These are phyloP conservation scores for Taxidea taxus DNA, from an alignment of 2,113 vertebrate species.

Conservation along the genomic window DNA sequence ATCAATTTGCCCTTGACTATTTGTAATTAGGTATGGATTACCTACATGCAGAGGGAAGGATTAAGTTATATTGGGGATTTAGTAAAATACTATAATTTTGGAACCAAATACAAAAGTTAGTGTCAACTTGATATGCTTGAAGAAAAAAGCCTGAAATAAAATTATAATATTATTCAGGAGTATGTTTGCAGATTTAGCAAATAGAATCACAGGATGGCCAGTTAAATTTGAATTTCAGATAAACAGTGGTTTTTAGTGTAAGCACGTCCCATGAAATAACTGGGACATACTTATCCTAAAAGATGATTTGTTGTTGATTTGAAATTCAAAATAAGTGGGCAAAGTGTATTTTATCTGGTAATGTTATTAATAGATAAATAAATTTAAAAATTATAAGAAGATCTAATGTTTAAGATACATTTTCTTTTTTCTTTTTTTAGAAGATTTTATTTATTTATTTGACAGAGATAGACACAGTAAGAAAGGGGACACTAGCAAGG, in stretches of 20 bases:
- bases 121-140: not conserved
- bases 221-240: constrained; percentile 27
- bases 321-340: not conserved
- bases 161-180: not conserved
- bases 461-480: too few relatives aligned
- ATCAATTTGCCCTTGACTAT: not conserved
- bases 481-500: too few relatives aligned
- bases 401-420: not conserved
- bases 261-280: not conserved
- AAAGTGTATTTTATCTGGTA: not conserved
- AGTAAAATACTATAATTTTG: not conserved
- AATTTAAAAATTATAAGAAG: not conserved
- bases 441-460: too few relatives aligned
- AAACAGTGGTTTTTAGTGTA: not conserved
- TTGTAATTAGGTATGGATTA: not conserved
- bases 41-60: not conserved
- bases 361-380: not conserved
- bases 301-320: not conserved
- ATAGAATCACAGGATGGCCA: not conserved
- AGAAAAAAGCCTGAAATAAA: not conserved
- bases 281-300: not conserved
- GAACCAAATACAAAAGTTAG: not conserved
- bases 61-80: not conserved
- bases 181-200: not conserved
- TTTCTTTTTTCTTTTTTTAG: not conserved